Base-by-base conservation (phyloP, 2,797 vertebrate species). In the Nannoperca australis region DNA sequence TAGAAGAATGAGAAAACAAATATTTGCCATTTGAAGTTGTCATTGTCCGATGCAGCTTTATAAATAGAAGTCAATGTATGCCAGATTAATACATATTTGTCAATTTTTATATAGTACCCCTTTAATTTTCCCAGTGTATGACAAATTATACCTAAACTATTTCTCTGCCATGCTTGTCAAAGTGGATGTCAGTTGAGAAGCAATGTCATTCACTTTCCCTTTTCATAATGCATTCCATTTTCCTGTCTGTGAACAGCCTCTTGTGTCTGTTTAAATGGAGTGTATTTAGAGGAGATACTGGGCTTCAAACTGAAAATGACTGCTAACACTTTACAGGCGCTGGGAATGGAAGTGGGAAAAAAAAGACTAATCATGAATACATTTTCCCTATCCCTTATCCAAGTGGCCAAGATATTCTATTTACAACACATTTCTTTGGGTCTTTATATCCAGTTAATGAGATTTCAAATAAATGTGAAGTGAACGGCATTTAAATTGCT, bases 401-500 rank as follows among this genome's bases (percentile, higher is more conserved):
- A 91, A 55, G 50, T 89, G 80, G 87, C 85, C 76, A 81, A 93
- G 81, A 90, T 89, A 92, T 94, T 94, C 92, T 94, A 94, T 94
- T 93, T 95, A 93, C 89, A 93, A 91, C 84, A 81, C 89, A 76
- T 91, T 91, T 92, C 85, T 91, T 88, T 89, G 83, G 82, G 72
- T 89, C 85, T 94, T 94, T 93, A 91, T 93, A 90, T 83, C 76
- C 73, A 87, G 89, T 92, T 94, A 95, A 94, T 93, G 91, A 94
- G 90, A 94, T 95, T 94, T 93, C 92, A 93, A 92, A 93, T 93
- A 93, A 91, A 92, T 94, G 92, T 92, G 87, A 90, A 92, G 83
- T 87, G 89, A 94, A 90, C 81, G 83, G 91, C 88, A 93, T 95
- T 94, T 94, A 93, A 92, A 95, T 94, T 89, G 90, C 86, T 91